Percentiles rank a stretch among this genome's conserved stretches.
phyloP scores from a whole-genome alignment of 2,113 vertebrate genomes.

The Plecotus auritus region DNA sequence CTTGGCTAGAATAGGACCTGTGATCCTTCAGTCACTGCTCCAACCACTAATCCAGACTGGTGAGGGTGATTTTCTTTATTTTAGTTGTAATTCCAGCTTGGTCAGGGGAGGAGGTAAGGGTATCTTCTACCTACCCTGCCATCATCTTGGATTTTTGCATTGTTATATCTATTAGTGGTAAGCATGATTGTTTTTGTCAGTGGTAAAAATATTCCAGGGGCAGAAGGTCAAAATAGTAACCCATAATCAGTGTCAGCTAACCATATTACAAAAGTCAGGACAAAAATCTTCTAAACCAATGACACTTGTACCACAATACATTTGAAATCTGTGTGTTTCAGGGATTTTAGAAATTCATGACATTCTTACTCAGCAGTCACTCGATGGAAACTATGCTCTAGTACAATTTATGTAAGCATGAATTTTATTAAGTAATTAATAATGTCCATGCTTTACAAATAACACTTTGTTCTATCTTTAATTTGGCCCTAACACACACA shows the following conservation, averaged over 20 bases:
- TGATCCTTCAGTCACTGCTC: no score
- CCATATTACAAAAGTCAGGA: neutral
- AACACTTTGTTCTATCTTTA: neutral
- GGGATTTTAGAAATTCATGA: neutral
- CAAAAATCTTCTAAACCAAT: neutral
- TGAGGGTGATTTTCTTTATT: no score
- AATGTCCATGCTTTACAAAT: neutral
- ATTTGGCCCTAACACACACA: no score
- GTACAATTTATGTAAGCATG: neutral
- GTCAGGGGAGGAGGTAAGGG: no score
- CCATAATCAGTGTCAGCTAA: no score
- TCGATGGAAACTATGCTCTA: neutral
- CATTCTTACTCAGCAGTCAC: neutral
- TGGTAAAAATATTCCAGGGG: neutral
- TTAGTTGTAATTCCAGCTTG: no score
- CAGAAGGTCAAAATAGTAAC: neutral
- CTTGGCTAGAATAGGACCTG: no score
- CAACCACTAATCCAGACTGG: no score
- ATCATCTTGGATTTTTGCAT: no score
- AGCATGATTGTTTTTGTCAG: neutral
- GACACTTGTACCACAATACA: neutral
- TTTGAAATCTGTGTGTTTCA: neutral
- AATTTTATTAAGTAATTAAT: neutral
- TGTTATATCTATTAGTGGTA: no score
- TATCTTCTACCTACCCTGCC: no score